Evolutionary conservation across 2,888 invertebrate species (phyloP).

Genomic region (Drosophila koepferae): DNA sequence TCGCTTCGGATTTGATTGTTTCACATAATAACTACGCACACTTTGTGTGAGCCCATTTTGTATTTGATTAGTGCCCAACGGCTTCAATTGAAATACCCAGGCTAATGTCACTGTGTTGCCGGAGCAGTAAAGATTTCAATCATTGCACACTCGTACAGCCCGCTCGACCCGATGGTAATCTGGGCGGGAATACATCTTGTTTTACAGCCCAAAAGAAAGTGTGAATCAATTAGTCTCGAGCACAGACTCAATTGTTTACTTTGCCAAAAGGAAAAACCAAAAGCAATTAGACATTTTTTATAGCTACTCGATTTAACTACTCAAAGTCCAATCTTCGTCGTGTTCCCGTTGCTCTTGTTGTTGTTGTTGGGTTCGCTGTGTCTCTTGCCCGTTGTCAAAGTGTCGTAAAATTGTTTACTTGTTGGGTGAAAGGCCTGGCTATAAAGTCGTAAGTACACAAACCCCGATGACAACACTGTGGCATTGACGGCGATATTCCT

Average conservation of each 20-base stretch:
- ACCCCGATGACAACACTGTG: slow-evolving; percentile 24
- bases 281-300: slow-evolving; percentile 77
- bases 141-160: slow-evolving; percentile 34
- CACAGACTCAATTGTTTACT: slow-evolving; percentile 62
- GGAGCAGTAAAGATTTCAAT: slow-evolving; percentile 68
- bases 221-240: slow-evolving; percentile 81
- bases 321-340: slow-evolving; percentile 27
- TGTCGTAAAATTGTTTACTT: slow-evolving; percentile 69
- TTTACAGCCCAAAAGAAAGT: slow-evolving; percentile 79
- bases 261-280: slow-evolving; percentile 62
- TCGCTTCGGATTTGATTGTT: slow-evolving; percentile 24
- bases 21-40: slow-evolving; percentile 14
- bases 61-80: slow-evolving; percentile 39
- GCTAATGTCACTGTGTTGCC: slow-evolving; percentile 52
- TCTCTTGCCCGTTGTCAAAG: slow-evolving; percentile 61
- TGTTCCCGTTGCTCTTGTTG: slow-evolving; percentile 7
- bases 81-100: slow-evolving; percentile 39
- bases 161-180: slow-evolving; percentile 23
- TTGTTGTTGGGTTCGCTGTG: slow-evolving; percentile 13
- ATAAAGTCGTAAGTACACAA: slow-evolving; percentile 68
- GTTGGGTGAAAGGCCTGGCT: slow-evolving; percentile 69
- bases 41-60: slow-evolving; percentile 29
- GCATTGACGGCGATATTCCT: slow-evolving; percentile 21
- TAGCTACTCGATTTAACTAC: slow-evolving; percentile 65
- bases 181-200: slow-evolving; percentile 63